Evolutionary conservation across 2,888 invertebrate species (phyloP).

Genomic region (Lucinisca nassula): DNA sequence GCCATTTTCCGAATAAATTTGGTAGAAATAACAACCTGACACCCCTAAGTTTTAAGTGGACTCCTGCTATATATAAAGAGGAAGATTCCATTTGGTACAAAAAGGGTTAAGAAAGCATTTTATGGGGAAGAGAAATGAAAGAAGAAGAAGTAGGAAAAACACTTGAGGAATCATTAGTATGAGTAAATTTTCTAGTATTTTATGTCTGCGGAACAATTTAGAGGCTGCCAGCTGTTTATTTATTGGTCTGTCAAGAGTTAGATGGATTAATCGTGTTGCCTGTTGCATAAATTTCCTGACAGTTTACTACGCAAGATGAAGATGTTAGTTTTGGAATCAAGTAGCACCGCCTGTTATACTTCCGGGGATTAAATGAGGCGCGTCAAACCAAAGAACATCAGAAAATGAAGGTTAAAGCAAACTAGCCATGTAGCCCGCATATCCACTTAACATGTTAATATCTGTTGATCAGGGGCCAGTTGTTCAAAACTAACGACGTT

Average conservation of each 20-base stretch:
- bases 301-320: constrained; percentile 3
- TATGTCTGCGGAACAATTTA: constrained; percentile 1
- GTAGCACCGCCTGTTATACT: not conserved
- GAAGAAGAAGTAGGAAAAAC: not conserved
- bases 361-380: constrained; percentile 2
- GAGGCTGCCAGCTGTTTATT: constrained; percentile 10
- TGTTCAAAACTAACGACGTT: too few relatives aligned
- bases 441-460: too few relatives aligned
- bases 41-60: too few relatives aligned
- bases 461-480: too few relatives aligned
- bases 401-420: too few relatives aligned
- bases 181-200: constrained; percentile 5
- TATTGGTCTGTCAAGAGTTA: not conserved
- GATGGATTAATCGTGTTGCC: constrained; percentile 6
- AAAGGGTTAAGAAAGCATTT: too few relatives aligned
- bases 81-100: too few relatives aligned
- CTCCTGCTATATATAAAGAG: too few relatives aligned
- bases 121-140: not conserved
- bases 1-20: too few relatives aligned
- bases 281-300: constrained; percentile 9
- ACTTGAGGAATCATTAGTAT: not conserved
- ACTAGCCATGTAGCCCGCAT: too few relatives aligned
- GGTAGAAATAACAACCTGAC: too few relatives aligned
- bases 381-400: too few relatives aligned
- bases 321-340: constrained; percentile 2